These are phyloP conservation scores for Sparus aurata DNA, from an alignment of 2,797 vertebrate species.

Conservation along the genomic window DNA sequence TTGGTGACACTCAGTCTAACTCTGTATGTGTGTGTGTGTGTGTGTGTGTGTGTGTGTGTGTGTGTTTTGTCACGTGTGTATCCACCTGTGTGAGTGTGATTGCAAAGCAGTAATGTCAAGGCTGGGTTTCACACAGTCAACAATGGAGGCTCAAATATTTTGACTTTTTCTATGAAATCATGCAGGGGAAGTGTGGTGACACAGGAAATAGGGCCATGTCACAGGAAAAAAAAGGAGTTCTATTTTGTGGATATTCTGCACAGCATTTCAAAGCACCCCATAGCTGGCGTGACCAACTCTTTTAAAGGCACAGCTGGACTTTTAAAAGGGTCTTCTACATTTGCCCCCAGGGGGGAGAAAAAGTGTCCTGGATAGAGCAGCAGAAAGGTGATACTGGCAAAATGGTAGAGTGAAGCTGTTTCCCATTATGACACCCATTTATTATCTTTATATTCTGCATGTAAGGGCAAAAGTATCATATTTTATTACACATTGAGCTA, in stretches of 20 bases:
- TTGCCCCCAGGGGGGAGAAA: conserved; percentile 60
- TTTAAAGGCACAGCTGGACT: conserved; percentile 76
- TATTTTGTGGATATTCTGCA: conserved; percentile 63
- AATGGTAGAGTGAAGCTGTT: conserved; percentile 60
- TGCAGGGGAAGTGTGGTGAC: conserved; percentile 58
- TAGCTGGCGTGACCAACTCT: conserved; percentile 67
- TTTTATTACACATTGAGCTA: conserved; percentile 29
- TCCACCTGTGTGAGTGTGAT: conserved; percentile 65
- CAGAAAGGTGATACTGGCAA: conserved; percentile 68
- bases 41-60: conserved; percentile 37
- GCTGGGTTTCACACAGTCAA: conserved; percentile 56
- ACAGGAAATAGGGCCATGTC: conserved; percentile 67
- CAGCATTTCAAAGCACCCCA: conserved; percentile 66
- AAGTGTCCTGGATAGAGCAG: conserved; percentile 59
- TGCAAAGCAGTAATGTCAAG: conserved; percentile 61
- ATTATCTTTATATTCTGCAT: conserved; percentile 33
- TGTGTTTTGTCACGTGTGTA: conserved; percentile 38
- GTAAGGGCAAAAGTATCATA: conserved; percentile 26
- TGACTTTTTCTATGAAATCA: conserved; percentile 63
- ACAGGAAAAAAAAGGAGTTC: conserved; percentile 28
- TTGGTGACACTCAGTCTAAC: conserved; percentile 46
- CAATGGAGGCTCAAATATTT: conserved; percentile 71
- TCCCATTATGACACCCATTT: conserved; percentile 57
- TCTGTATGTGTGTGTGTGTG: conserved; percentile 21
- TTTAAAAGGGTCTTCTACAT: conserved; percentile 73